These are phyloP conservation scores for Scelioninae gen. 1 DNA, from an alignment of 2,888 invertebrate species.

Conservation along the genomic window DNA sequence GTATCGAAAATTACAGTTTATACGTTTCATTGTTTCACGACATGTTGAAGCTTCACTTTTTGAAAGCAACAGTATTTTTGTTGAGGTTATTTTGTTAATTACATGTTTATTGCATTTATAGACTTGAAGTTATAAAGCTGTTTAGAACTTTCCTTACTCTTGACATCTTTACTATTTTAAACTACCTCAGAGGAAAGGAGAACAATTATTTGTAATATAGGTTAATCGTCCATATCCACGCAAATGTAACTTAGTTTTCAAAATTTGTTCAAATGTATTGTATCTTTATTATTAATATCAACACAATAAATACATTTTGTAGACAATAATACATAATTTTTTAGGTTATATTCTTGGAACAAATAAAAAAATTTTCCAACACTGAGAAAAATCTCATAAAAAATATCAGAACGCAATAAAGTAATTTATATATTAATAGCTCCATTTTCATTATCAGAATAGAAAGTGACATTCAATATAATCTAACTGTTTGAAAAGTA, in stretches of 20 bases:
- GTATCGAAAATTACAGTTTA: too few species aligned
- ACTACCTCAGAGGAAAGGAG: conserved; percentile 22
- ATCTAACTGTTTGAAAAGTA: too few species aligned
- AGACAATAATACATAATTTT: background rate
- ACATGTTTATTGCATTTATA: background rate
- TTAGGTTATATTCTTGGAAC: background rate
- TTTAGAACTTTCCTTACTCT: conserved; percentile 34
- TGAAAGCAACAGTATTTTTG: background rate
- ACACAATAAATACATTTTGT: conserved; percentile 1
- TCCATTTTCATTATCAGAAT: background rate
- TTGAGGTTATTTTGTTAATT: conserved; percentile 1
- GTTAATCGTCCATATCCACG: conserved; percentile 20
- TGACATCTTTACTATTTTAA: conserved; percentile 38
- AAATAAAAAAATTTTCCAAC: too few species aligned
- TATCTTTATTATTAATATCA: background rate
- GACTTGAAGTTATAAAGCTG: background rate
- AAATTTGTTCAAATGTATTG: background rate
- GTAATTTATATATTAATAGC: background rate
- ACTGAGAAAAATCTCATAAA: too few species aligned
- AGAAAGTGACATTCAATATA: background rate
- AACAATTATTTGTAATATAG: conserved; percentile 38
- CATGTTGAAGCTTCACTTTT: too few species aligned
- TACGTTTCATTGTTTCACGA: too few species aligned
- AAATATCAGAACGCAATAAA: too few species aligned
- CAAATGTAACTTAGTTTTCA: conserved; percentile 5